Base-by-base conservation (phyloP, 2,113 vertebrate genomes). In the Zapus hudsonius region DNA sequence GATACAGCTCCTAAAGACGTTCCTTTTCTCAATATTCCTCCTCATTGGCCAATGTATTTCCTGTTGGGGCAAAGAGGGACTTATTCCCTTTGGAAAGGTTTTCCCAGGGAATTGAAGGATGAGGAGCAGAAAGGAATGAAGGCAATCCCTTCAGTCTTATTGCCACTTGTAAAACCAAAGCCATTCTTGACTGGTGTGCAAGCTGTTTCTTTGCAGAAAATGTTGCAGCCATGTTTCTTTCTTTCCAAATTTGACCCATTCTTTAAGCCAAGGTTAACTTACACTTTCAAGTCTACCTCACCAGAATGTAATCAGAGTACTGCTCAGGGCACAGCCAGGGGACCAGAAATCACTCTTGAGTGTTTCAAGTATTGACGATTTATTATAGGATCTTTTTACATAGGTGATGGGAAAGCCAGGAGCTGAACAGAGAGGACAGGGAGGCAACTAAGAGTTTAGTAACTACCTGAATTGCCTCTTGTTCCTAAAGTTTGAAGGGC, bases 221-320 rank as follows among this genome's bases (percentile, higher is more conserved):
- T 42, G 66, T 1, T 29, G 8, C 6, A 16, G n/a, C 3, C 22
- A 42, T 40, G 55, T 59, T 74, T 96, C 85, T 95, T 25, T 84
- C 70, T 89, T 93, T 87, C 36, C 40, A 80, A 79, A 75, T 90
- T 63, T 84, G 78, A 81, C 23, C 23, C 15, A 66, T 66, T 61
- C 59, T 47, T 91, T 38, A 87, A 84, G 57, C 15, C 90, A 52
- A 70, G 22, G 66, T 55, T 59, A n/a, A 16, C 29, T 55, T 80
- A 31, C 69, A 42, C 63, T 84, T 94, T 17, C 5, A 75, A 84
- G 44, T 75, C 73, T 87, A n/a, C 40, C 40, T 64, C 78, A 87
- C 29, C 63, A 76, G 7, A 57, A 64, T 29, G 2, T 8, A 38
- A 11, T 92, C 15, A 89, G n/a, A 23, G 1, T 69, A 73, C 27